phyloP scores from a whole-genome alignment of 2,113 vertebrate species.

The Albula glossodonta region DNA sequence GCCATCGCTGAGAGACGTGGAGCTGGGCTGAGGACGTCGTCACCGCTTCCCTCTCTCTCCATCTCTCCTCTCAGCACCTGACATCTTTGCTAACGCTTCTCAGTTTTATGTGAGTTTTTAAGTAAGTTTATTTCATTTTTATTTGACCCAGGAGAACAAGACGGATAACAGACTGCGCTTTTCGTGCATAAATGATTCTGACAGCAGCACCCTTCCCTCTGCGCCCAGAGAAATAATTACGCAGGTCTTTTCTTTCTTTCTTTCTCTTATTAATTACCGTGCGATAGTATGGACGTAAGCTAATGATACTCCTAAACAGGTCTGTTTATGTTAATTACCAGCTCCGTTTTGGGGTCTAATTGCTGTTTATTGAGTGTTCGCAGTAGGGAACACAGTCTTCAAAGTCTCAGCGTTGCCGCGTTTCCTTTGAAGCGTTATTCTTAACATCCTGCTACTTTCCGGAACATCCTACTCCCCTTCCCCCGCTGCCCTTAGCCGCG shows the following conservation, averaged over 20 bases:
- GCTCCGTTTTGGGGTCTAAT: constrained; percentile 33
- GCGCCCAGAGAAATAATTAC: constrained; percentile 38
- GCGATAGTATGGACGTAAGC: constrained; percentile 32
- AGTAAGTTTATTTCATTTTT: not conserved
- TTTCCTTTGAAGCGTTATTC: not conserved
- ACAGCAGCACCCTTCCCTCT: constrained; percentile 35
- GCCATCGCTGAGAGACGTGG: no score
- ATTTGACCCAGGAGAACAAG: not conserved
- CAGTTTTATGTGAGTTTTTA: no score
- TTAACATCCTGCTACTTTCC: not conserved
- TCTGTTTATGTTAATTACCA: constrained; percentile 36
- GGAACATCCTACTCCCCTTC: not conserved
- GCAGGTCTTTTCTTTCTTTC: constrained; percentile 33
- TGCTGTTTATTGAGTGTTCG: constrained; percentile 24
- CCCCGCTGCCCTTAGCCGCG: not conserved
- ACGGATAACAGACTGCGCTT: not conserved
- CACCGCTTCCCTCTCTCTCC: no score
- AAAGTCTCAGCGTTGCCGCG: constrained; percentile 22
- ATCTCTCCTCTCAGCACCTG: not conserved
- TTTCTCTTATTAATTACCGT: constrained; percentile 38
- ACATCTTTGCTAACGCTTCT: not conserved
- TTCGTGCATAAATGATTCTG: constrained; percentile 32
- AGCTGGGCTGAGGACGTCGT: no score
- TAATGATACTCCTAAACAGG: constrained; percentile 30
- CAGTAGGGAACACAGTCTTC: constrained; percentile 12